Evolutionary conservation across 2,797 vertebrate genomes (phyloP).

Genomic region (Limnodromus scolopaceus): DNA sequence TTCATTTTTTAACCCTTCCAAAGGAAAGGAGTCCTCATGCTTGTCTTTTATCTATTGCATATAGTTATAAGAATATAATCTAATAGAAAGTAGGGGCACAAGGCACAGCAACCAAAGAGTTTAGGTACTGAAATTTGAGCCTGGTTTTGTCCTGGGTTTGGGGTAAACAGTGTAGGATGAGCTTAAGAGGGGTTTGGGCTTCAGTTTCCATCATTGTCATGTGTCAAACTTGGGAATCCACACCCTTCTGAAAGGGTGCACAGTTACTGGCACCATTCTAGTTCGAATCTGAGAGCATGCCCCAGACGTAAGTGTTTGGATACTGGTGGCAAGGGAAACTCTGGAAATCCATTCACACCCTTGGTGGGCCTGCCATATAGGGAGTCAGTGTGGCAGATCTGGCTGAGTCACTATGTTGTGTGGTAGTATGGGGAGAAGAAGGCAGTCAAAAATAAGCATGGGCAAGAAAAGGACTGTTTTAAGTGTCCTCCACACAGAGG

Average conservation of each 20-base stretch:
- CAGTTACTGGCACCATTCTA: neutral
- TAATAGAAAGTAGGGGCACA: no score
- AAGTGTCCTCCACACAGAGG: neutral
- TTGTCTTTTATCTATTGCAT: fast-evolving
- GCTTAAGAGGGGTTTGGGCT: neutral
- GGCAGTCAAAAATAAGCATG: neutral
- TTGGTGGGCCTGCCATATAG: neutral
- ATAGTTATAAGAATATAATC: neutral
- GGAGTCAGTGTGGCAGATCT: neutral
- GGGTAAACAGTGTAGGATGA: neutral
- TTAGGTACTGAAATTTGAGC: neutral
- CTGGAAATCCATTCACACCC: no score
- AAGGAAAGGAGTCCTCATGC: neutral
- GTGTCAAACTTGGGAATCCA: neutral
- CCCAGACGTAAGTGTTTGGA: neutral
- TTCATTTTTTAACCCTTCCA: neutral
- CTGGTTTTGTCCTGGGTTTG: neutral
- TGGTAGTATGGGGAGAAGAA: neutral
- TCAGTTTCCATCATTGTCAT: fast-evolving
- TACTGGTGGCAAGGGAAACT: neutral
- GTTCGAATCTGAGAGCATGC: fast-evolving
- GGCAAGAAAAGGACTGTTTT: neutral
- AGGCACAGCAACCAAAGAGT: neutral
- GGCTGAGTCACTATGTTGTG: fast-evolving
- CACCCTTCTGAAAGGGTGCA: neutral